Base-by-base conservation (phyloP, 2,797 vertebrate species). In the Darevskia mixta region DNA sequence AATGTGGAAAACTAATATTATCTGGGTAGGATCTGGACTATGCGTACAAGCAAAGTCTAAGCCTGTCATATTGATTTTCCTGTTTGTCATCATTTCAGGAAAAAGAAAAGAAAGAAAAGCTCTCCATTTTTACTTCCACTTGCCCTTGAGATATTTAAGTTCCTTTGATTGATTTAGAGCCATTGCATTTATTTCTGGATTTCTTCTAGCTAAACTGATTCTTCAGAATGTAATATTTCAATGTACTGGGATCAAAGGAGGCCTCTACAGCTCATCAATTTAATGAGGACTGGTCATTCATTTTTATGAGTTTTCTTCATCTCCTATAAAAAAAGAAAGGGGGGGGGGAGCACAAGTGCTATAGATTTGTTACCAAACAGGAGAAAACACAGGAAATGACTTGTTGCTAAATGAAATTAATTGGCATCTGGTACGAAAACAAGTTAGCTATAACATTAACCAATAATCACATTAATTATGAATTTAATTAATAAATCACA, bases 131-230 rank as follows among this genome's bases (percentile, higher is more conserved):
- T 61, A 92, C 89, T 91, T 86, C 73, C 73, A 81, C 66, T 93
- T 94, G 89, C 8, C 90, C 89, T 94, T 92, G 86, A 93, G 82
- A 86, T 87, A 90, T 86, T 93, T 90, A 86, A 88, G 87, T 91
- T 92, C 10, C 69, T 95, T 93, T 95, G 93, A 93, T 73, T 90
- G 77, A 94, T 79, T 93, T 87, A 86, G 17, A 38, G 80, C 32
- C 55, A 27, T 49, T 93, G 55, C 43, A 85, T 88, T 95, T 38
- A 86, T 86, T 95, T 95, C 87, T 79, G 35, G 25, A 89, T 93
- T 94, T 94, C 91, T 94, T 87, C 90, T 29, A 82, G 89, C 78
- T 90, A 83, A 93, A 94, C 20, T 94, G 35, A 87, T 91, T 91
- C 86, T 91, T 92, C 43, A 85, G 71, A 38, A 93, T 80, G 27